A percentile compares a stretch with the other conserved stretches of the same genome.
Conservation (phyloP, 30 jellyfish, hydroid and myxozoan species). For the Hydractinia symbiolongicarpus region DNA sequence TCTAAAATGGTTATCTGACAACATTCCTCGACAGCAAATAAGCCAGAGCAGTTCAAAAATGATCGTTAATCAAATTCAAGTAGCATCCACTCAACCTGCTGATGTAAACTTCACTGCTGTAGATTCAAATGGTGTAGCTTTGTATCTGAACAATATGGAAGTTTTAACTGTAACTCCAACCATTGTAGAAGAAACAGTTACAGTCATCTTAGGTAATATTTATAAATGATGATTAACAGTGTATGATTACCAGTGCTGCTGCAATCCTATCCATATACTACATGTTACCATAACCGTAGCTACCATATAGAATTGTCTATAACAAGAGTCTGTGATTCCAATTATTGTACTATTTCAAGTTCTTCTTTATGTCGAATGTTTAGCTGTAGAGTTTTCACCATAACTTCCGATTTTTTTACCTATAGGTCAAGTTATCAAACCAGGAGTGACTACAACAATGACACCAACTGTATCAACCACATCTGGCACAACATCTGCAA, state of each 20-base stretch:
- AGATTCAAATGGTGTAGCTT: constrained; percentile 6
- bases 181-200: constrained; percentile 4
- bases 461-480: constrained; percentile 14
- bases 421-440: too few species aligned
- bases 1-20: constrained; percentile 23
- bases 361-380: not conserved
- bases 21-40: constrained; percentile 37
- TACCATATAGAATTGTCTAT: too few species aligned
- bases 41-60: constrained; percentile 35
- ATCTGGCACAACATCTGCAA: constrained; percentile 20
- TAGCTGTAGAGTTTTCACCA: not conserved
- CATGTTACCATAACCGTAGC: too few species aligned
- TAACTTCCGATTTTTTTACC: not conserved
- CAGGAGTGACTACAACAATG: not conserved
- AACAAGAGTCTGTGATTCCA: too few species aligned
- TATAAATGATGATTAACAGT: not conserved
- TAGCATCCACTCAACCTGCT: constrained; percentile 13
- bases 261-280: too few species aligned
- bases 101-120: constrained; percentile 16
- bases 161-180: constrained; percentile 50
- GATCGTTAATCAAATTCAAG: not conserved
- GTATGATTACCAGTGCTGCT: too few species aligned
- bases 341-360: too few species aligned
- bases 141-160: constrained; percentile 13
- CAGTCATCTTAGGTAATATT: constrained; percentile 16